Evolutionary conservation across 2,797 vertebrate species (phyloP).

Genomic region (Dermochelys coriacea): DNA sequence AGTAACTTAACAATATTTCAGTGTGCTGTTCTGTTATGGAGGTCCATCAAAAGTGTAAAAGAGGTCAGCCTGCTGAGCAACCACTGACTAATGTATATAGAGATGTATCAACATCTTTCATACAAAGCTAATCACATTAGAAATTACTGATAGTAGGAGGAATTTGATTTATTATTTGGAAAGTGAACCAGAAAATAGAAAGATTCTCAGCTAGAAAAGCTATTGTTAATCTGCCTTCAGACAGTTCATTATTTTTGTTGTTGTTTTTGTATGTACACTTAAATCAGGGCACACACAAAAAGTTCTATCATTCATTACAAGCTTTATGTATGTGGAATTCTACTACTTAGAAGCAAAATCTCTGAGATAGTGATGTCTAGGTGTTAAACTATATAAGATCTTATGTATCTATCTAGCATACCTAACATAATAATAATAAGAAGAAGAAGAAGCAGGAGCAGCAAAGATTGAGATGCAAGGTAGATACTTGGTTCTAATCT

Average conservation of each 20-base stretch:
- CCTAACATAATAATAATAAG: background rate
- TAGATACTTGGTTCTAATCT: background rate
- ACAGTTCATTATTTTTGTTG: background rate
- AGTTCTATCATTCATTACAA: background rate
- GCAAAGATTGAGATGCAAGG: background rate
- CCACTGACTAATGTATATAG: conserved; percentile 29
- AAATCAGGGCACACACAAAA: background rate
- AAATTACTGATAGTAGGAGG: conserved; percentile 61
- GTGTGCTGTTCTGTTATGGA: background rate
- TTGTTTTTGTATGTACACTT: background rate
- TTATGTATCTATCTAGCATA: no score
- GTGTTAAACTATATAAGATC: background rate
- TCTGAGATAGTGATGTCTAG: background rate
- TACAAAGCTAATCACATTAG: conserved; percentile 55
- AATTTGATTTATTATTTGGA: conserved; percentile 64
- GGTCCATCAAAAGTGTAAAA: conserved; percentile 74
- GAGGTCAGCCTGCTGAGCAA: conserved; percentile 59
- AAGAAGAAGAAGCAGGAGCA: no score
- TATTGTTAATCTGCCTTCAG: background rate
- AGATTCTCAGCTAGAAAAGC: conserved; percentile 25
- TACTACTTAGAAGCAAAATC: background rate
- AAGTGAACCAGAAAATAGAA: conserved; percentile 52
- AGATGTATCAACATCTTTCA: conserved; percentile 48
- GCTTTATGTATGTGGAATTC: background rate
- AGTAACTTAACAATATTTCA: conserved; percentile 39